These are phyloP conservation scores for Sciaenops ocellatus DNA, from an alignment of 2,797 vertebrate species.

Conservation along the genomic window DNA sequence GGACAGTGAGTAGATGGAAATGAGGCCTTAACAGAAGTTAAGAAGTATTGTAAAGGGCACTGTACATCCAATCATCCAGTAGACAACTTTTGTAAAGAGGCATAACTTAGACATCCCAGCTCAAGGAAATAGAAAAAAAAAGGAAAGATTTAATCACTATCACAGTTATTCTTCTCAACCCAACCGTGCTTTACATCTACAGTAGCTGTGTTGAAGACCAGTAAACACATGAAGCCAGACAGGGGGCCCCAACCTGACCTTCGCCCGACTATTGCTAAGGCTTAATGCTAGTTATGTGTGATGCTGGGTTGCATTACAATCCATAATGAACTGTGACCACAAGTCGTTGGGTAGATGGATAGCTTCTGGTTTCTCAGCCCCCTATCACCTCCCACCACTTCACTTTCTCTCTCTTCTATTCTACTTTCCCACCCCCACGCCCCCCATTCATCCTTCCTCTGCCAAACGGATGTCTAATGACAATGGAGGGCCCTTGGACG, in stretches of 20 bases:
- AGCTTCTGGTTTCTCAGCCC: conserved; percentile 69
- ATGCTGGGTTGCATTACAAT: conserved; percentile 69
- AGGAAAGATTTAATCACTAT: not conserved
- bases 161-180: not conserved
- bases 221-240: conserved; percentile 21
- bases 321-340: conserved; percentile 83
- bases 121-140: not conserved
- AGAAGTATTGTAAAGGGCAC: not conserved
- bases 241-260: conserved; percentile 53
- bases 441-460: conserved; percentile 70
- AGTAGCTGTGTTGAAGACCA: conserved; percentile 21
- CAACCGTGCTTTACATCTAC: conserved; percentile 19
- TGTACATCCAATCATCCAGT: not conserved
- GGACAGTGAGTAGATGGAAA: conserved; percentile 27
- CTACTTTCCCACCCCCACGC: conserved; percentile 35
- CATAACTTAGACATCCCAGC: not conserved
- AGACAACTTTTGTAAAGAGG: not conserved
- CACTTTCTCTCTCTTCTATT: conserved; percentile 65
- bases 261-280: conserved; percentile 33
- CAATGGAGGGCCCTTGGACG: conserved; percentile 80
- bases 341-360: conserved; percentile 82
- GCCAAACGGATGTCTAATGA: conserved; percentile 80
- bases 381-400: conserved; percentile 74
- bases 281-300: conserved; percentile 54
- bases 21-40: conserved; percentile 4